Conservation (phyloP, 2,888 invertebrate genomes). For the Trisateles emortualis region DNA sequence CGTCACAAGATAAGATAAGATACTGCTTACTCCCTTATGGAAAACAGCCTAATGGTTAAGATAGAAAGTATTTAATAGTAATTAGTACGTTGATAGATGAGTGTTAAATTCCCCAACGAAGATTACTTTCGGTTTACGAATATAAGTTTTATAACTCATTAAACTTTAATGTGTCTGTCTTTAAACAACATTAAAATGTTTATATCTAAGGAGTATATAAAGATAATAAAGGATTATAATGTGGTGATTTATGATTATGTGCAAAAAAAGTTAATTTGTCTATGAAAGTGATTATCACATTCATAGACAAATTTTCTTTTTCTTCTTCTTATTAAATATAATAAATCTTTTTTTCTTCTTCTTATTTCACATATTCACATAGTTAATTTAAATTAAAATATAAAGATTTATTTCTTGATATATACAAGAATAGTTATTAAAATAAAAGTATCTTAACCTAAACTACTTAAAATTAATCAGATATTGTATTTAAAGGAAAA, state of each 20-base stretch:
- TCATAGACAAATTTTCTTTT: too few species aligned
- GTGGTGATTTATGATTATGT: conserved; percentile 1
- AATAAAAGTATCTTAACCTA: too few species aligned
- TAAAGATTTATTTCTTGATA: too few species aligned
- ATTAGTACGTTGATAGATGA: background rate
- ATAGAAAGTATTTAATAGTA: background rate
- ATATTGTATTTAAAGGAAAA: too few species aligned
- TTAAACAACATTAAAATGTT: conserved; percentile 3
- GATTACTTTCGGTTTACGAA: conserved; percentile 4
- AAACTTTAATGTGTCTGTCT: conserved; percentile 13
- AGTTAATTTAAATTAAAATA: background rate
- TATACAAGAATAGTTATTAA: too few species aligned
- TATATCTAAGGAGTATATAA: background rate
- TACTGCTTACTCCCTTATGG: too few species aligned
- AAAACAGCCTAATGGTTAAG: too few species aligned
- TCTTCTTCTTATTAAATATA: too few species aligned
- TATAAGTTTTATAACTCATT: conserved; percentile 15
- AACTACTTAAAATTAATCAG: too few species aligned
- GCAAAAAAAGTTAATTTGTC: background rate
- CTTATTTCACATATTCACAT: background rate
- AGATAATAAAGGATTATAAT: background rate
- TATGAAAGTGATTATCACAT: too few species aligned
- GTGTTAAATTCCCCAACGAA: background rate
- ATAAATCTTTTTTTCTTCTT: too few species aligned
- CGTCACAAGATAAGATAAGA: too few species aligned